Conservation (phyloP, 2,888 invertebrate species). For the Osmoderma eremita region DNA sequence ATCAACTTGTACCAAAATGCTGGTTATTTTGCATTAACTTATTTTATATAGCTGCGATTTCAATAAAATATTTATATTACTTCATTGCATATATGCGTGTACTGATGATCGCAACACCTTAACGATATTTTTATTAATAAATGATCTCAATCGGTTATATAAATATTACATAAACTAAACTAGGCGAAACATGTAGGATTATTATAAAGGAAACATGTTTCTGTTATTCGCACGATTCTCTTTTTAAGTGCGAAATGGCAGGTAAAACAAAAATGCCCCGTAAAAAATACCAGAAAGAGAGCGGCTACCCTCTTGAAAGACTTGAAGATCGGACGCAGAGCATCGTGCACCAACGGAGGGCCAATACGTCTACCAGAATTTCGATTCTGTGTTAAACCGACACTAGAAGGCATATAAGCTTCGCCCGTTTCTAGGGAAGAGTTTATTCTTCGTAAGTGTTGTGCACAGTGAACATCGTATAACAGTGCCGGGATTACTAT, state of each 20-base stretch:
- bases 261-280: conserved; percentile 26
- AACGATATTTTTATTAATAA: too few relatives aligned
- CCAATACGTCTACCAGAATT: conserved; percentile 24
- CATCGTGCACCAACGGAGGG: conserved; percentile 17
- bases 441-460: conserved; percentile 37
- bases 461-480: conserved; percentile 28
- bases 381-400: conserved; percentile 31
- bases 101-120: too few relatives aligned
- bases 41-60: too few relatives aligned
- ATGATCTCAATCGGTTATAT: too few relatives aligned
- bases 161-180: too few relatives aligned
- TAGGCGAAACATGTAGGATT: too few relatives aligned
- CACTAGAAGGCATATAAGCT: conserved; percentile 36
- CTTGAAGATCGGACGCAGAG: conserved; percentile 7
- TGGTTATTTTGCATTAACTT: too few relatives aligned
- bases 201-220: too few relatives aligned
- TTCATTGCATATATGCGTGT: too few relatives aligned
- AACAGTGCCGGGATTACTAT: conserved; percentile 27
- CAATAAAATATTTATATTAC: too few relatives aligned
- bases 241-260: conserved; percentile 13
- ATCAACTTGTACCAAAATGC: too few relatives aligned
- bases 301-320: conserved; percentile 27
- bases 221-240: too few relatives aligned
- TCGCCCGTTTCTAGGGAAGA: conserved; percentile 31
- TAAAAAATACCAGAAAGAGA: conserved; percentile 17